Percentiles rank a stretch among this genome's conserved stretches.
Evolutionary conservation across 2,797 vertebrate species (phyloP).

Genomic region (Schizopygopsis malacanthus): DNA sequence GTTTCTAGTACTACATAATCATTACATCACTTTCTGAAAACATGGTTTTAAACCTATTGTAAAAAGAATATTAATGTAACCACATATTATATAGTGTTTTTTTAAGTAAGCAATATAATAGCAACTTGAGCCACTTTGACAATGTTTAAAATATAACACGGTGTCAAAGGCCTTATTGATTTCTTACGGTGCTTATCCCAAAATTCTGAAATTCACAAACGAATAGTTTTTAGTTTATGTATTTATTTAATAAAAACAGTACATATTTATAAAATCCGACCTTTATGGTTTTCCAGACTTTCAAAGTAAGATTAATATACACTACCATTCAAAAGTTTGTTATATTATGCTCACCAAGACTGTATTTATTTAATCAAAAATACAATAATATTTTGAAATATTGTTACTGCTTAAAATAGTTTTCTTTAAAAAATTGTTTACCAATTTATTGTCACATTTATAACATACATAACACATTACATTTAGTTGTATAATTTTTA

Average conservation of each 20-base stretch:
- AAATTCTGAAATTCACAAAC: background rate
- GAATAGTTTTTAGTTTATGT: background rate
- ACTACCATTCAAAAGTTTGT: background rate
- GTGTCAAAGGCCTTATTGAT: background rate
- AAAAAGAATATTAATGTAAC: background rate
- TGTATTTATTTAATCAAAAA: background rate
- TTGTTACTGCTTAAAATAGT: background rate
- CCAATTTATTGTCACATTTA: background rate
- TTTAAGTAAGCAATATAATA: background rate
- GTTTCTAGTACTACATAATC: background rate
- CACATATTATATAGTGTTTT: background rate
- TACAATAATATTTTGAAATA: background rate
- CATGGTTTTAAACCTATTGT: background rate
- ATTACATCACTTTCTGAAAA: constrained; percentile 4
- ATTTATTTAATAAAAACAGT: background rate
- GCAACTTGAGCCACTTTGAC: background rate
- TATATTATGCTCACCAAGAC: background rate
- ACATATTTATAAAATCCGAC: background rate
- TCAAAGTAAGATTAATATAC: background rate
- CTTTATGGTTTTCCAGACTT: background rate
- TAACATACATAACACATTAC: background rate
- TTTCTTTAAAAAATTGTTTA: background rate
- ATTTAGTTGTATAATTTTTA: background rate
- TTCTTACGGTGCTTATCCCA: background rate
- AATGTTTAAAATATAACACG: background rate